A percentile compares a stretch with the other conserved stretches of the same genome.
phyloP scores from a whole-genome alignment of 2,888 invertebrate species.

The Ptychoptera contaminata region DNA sequence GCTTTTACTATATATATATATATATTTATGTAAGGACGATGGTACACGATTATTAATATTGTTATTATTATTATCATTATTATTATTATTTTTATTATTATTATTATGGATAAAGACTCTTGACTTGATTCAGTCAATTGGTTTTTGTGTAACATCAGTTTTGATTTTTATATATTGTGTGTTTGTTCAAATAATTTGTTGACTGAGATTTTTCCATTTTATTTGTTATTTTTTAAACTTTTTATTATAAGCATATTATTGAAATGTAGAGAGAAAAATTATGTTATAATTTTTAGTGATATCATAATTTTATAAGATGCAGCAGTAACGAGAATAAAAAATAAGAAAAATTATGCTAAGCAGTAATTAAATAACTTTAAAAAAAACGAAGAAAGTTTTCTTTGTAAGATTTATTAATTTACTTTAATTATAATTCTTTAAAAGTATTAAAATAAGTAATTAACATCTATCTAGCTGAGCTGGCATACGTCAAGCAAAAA shows the following conservation, averaged over 20 bases:
- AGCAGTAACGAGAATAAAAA: too few relatives aligned
- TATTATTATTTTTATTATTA: conserved; percentile 3
- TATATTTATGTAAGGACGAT: too few relatives aligned
- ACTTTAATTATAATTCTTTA: too few relatives aligned
- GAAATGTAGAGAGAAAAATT: not conserved
- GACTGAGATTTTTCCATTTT: not conserved
- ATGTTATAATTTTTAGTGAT: too few relatives aligned
- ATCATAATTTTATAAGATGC: too few relatives aligned
- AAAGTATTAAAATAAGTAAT: too few relatives aligned
- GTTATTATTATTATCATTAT: conserved; percentile 3
- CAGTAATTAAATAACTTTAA: not conserved
- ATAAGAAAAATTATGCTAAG: too few relatives aligned
- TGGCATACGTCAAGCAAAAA: too few relatives aligned
- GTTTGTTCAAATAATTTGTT: not conserved
- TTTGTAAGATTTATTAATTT: too few relatives aligned
- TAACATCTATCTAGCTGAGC: too few relatives aligned
- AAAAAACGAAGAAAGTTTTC: not conserved
- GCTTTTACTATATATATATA: too few relatives aligned
- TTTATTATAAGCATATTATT: not conserved
- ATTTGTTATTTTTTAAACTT: not conserved
- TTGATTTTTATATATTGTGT: not conserved
- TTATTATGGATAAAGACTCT: conserved; percentile 1
- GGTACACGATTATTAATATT: not conserved
- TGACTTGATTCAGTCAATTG: conserved; percentile 1
- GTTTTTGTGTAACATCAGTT: not conserved